phyloP scores from a whole-genome alignment of 2,888 invertebrate genomes.

The Abscondita cerata region DNA sequence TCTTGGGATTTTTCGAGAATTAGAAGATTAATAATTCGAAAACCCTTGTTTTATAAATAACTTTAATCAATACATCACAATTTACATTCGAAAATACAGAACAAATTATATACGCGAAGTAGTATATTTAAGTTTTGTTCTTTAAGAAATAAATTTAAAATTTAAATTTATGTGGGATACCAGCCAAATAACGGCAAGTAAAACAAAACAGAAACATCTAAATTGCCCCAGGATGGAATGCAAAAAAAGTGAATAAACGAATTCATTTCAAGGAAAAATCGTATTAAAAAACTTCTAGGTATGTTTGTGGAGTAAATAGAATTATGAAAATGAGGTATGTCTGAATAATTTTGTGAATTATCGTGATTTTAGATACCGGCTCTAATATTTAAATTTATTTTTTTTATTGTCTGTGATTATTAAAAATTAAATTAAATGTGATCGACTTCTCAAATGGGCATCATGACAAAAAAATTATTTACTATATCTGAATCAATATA shows the following conservation, averaged over 20 bases:
- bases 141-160: conserved; percentile 18
- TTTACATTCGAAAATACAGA: not conserved
- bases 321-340: no score
- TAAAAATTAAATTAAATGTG: no score
- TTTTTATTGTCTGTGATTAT: no score
- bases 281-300: not conserved
- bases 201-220: conserved; percentile 27
- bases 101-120: not conserved
- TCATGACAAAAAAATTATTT: no score
- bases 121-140: not conserved
- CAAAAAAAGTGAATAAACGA: conserved; percentile 23
- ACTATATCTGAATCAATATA: no score
- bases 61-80: not conserved
- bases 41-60: not conserved
- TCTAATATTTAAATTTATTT: no score
- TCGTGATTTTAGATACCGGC: no score
- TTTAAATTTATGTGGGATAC: conserved; percentile 20
- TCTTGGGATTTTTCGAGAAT: no score
- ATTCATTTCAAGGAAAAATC: conserved; percentile 24
- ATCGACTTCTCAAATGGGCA: no score
- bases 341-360: no score
- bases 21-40: conserved; percentile 3
- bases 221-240: conserved; percentile 19
- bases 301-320: no score
- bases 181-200: conserved; percentile 7